These are phyloP conservation scores for Oxyura jamaicensis DNA, from an alignment of 2,113 vertebrate species.

Conservation along the genomic window DNA sequence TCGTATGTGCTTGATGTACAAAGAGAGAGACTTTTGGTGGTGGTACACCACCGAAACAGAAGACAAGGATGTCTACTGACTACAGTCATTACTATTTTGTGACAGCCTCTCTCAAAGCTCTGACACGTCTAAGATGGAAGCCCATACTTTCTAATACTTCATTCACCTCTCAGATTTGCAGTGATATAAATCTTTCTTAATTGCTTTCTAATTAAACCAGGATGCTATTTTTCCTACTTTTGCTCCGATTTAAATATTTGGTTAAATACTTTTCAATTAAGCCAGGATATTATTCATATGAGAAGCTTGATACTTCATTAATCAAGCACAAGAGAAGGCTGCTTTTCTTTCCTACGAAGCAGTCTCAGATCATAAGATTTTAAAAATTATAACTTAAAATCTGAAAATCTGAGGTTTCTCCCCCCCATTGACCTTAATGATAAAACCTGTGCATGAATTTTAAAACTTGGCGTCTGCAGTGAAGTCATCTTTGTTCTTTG, in stretches of 20 bases:
- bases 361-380: background rate
- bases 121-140: background rate
- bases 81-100: background rate
- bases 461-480: background rate
- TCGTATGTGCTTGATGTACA: background rate
- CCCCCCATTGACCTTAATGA: background rate
- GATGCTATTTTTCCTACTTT: slow-evolving; percentile 19
- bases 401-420: background rate
- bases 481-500: background rate
- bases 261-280: slow-evolving; percentile 39
- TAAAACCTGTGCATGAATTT: background rate
- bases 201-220: slow-evolving; percentile 8
- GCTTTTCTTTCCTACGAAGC: background rate
- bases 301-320: background rate
- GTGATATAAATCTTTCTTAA: background rate
- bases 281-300: slow-evolving; percentile 8
- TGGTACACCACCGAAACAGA: background rate
- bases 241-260: slow-evolving; percentile 47
- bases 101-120: background rate
- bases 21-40: background rate
- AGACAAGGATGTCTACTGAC: background rate
- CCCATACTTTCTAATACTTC: background rate
- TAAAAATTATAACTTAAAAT: background rate
- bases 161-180: background rate
- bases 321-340: background rate